These are phyloP conservation scores for Callyntrura guangdongensis DNA, from an alignment of 2,888 invertebrate genomes.

Conservation along the genomic window DNA sequence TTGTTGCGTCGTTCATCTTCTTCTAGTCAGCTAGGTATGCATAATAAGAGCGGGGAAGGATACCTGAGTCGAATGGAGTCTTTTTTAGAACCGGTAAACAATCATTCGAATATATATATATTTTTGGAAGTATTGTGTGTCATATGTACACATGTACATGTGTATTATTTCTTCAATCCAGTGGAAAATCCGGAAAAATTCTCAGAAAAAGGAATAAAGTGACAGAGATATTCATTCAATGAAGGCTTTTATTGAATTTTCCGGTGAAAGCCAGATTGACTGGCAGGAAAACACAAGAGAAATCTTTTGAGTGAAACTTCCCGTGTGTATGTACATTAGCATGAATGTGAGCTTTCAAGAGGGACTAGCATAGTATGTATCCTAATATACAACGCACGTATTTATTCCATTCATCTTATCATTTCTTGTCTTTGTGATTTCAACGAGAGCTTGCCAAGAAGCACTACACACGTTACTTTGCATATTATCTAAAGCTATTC, in stretches of 20 bases:
- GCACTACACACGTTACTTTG: not conserved
- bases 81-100: conserved; percentile 23
- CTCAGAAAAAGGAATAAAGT: conserved; percentile 68
- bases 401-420: conserved; percentile 60
- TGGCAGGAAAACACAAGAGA: conserved; percentile 75
- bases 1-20: conserved; percentile 50
- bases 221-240: conserved; percentile 73
- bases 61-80: conserved; percentile 45
- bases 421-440: conserved; percentile 54
- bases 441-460: not conserved
- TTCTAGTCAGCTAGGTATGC: conserved; percentile 35
- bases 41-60: conserved; percentile 47
- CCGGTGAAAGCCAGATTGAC: conserved; percentile 75
- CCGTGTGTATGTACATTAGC: not conserved
- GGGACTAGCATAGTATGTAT: not conserved
- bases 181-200: conserved; percentile 61
- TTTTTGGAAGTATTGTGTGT: too few relatives aligned
- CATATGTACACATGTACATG: conserved; percentile 4
- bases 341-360: conserved; percentile 4
- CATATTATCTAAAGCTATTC: not conserved
- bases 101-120: not conserved
- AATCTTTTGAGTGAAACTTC: conserved; percentile 52
- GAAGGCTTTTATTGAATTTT: conserved; percentile 78
- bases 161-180: conserved; percentile 16
- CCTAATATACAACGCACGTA: not conserved